Conservation (phyloP, 2,888 invertebrate genomes). For the Chymomyza amoena region DNA sequence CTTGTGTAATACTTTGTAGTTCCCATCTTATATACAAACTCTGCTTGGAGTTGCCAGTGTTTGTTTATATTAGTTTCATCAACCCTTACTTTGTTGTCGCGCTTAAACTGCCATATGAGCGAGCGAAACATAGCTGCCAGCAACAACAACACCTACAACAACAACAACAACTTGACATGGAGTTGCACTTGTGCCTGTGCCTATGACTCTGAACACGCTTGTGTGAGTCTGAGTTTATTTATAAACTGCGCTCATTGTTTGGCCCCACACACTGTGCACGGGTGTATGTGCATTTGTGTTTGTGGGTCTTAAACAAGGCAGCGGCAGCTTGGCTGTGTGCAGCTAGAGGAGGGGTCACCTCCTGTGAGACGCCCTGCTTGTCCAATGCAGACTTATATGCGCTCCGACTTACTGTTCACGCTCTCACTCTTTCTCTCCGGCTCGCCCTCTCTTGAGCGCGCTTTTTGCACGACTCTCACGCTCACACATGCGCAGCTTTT, state of each 20-base stretch:
- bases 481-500: constrained; percentile 47
- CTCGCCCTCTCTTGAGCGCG: constrained; percentile 6
- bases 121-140: constrained; percentile 1
- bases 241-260: constrained; percentile 59
- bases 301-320: constrained; percentile 6
- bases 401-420: constrained; percentile 13
- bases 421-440: background rate
- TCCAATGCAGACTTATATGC: constrained; percentile 14
- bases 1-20: background rate
- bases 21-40: background rate
- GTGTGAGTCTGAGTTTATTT: constrained; percentile 47
- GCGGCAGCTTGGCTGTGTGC: background rate
- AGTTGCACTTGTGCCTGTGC: constrained; percentile 2
- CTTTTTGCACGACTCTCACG: constrained; percentile 25
- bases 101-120: constrained; percentile 26
- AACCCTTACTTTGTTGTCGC: constrained; percentile 46
- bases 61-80: constrained; percentile 10
- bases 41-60: background rate
- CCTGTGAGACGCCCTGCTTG: constrained; percentile 27
- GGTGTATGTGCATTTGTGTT: constrained; percentile 5
- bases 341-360: background rate
- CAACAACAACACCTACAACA: constrained; percentile 13
- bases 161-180: constrained; percentile 13
- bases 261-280: constrained; percentile 27
- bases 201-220: constrained; percentile 9